phyloP scores from a whole-genome alignment of 2,888 invertebrate genomes.

The Heliconius aoede region DNA sequence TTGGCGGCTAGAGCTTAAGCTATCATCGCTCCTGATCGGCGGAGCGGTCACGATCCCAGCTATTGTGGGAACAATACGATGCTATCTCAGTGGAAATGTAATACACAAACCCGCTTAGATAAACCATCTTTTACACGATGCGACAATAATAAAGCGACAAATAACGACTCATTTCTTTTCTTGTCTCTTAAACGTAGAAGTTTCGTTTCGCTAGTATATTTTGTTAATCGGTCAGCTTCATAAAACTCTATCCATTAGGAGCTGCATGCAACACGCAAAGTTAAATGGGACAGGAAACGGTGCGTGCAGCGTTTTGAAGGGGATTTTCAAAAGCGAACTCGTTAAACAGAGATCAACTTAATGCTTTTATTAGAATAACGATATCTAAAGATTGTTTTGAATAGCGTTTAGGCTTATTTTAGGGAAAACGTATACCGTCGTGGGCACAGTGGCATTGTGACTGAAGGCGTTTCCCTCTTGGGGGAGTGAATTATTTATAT shows the following conservation, averaged over 20 bases:
- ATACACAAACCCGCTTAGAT: constrained; percentile 50
- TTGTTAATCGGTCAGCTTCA: constrained; percentile 39
- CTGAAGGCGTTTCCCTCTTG: too few relatives aligned
- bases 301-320: constrained; percentile 36
- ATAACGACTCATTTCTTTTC: constrained; percentile 17
- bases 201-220: constrained; percentile 20
- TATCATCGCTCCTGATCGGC: constrained; percentile 71
- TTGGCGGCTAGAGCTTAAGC: constrained; percentile 49
- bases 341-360: constrained; percentile 39
- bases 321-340: constrained; percentile 36
- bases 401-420: neutral
- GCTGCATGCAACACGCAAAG: constrained; percentile 41
- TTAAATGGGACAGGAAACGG: constrained; percentile 44
- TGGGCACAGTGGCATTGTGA: too few relatives aligned
- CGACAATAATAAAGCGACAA: constrained; percentile 33
- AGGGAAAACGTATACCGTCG: too few relatives aligned
- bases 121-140: constrained; percentile 48
- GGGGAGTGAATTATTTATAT: too few relatives aligned
- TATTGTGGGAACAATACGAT: constrained; percentile 71
- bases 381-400: constrained; percentile 29
- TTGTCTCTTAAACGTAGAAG: constrained; percentile 13
- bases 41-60: constrained; percentile 71
- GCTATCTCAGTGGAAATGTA: constrained; percentile 55
- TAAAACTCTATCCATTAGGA: constrained; percentile 41
- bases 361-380: constrained; percentile 34